Evolutionary conservation across 2,113 vertebrate species (phyloP), one percentile per base, ranked within the genome.

Genomic region (Myrmophylax atrothorax): DNA sequence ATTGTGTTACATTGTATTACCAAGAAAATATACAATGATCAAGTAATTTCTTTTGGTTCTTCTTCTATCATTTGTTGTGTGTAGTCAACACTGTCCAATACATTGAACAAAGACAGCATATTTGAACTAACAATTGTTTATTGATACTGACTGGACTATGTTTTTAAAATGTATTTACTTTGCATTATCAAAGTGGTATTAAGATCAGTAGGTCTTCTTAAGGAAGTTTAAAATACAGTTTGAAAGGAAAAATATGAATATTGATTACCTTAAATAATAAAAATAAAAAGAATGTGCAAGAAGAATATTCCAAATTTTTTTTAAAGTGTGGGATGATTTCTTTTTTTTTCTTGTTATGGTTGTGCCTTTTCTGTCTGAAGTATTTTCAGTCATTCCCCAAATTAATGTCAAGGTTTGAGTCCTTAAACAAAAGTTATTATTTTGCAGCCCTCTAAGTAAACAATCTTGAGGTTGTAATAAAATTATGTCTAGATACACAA

Each of bases 191-290:
- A 63, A 77, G 7, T 28, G 2, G 1, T 49, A 62, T 18, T 58
- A 69, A 85, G 19, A 63, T 47, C 12, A 20, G 7, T 29, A 67
- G 2, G 7, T 60, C 11, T 66, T 60, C 10, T 38, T 58, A 77
- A 59, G 1, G 18, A 42, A 1, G 1, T 80, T 53, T 28, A 69
- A 81, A 89, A 62, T 31, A 38, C 3, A 8, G 2, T 3, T 38
- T 78, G 28, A 83, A 83, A 46, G 5, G 5, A 89, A 83, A 59
- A 72, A 69, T 3, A 9, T 25, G 7, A 14, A 15, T 56, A 63
- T 9, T 35, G 0, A 5, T 46, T 63, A 1, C 2, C 8, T 50
- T 42, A 4, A 35, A 42, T 22, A 28, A 38, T 9, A 40, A 28
- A 52, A 70, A 23, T 42, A n/a, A 66, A n/a, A 28, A 18, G 1